phyloP scores from a whole-genome alignment of 2,888 invertebrate species.

The Xestia xanthographa region DNA sequence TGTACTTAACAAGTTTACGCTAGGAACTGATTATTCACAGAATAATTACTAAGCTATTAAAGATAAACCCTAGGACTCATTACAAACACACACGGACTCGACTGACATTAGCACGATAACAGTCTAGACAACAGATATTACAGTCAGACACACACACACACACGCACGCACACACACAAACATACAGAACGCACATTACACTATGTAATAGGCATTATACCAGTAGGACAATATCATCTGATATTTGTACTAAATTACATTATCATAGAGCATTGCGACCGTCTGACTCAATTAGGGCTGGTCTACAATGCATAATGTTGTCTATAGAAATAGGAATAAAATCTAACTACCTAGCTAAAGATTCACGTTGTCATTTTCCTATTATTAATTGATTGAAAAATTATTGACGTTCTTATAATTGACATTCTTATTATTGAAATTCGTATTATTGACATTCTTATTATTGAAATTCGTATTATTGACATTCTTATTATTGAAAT shows the following conservation, averaged over 20 bases:
- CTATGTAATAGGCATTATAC: slow-evolving; percentile 40
- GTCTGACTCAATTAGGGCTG: slow-evolving; percentile 22
- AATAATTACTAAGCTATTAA: not conserved
- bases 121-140: slow-evolving; percentile 13
- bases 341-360: no score
- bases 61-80: not conserved
- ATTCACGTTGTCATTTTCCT: no score
- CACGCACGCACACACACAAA: no score
- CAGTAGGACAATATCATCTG: slow-evolving; percentile 43
- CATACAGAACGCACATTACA: slow-evolving; percentile 30
- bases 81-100: not conserved
- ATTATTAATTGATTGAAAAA: no score
- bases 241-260: slow-evolving; percentile 64
- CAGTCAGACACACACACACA: slow-evolving; percentile 4
- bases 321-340: no score
- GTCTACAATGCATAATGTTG: slow-evolving; percentile 24
- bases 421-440: no score
- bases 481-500: no score
- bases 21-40: not conserved
- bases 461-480: no score
- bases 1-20: not conserved
- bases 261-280: slow-evolving; percentile 46
- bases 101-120: slow-evolving; percentile 33
- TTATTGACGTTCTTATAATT: no score
- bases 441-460: no score